phyloP scores from a whole-genome alignment of 2,797 vertebrate species.

The Sternotherus odoratus region DNA sequence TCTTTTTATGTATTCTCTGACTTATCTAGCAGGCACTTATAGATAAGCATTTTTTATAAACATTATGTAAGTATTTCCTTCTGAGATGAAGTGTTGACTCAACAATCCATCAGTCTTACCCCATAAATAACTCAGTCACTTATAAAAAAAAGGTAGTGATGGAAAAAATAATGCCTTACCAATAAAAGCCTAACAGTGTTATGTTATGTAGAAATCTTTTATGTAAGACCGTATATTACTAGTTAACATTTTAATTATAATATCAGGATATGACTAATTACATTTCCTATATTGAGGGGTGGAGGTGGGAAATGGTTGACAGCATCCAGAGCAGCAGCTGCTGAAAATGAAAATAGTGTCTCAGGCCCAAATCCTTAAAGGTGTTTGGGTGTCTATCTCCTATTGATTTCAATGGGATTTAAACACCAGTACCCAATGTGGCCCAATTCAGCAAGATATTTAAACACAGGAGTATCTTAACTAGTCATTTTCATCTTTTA shows the following conservation, averaged over 20 bases:
- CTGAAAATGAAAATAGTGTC: neutral
- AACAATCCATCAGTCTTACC: neutral
- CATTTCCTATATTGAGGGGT: neutral
- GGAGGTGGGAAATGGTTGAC: neutral
- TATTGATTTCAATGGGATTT: neutral
- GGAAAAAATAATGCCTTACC: neutral
- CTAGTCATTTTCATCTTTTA: constrained; percentile 33
- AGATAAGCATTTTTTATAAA: neutral
- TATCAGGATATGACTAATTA: neutral
- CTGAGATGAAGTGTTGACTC: neutral
- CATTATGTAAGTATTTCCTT: neutral
- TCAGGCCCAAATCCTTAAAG: neutral
- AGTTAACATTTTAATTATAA: neutral
- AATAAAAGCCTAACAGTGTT: neutral
- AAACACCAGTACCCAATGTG: neutral
- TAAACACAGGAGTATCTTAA: neutral
- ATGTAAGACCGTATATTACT: neutral
- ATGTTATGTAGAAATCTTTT: neutral
- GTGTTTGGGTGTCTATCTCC: neutral
- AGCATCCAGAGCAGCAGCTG: neutral
- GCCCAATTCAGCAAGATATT: neutral
- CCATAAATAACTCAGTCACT: neutral
- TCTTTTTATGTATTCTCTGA: neutral
- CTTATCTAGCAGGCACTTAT: neutral
- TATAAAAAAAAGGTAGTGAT: neutral